Percentiles rank a stretch among this genome's conserved stretches.
phyloP scores from a whole-genome alignment of 92 coral and sea anemone species.

The Pocillopora grandis region DNA sequence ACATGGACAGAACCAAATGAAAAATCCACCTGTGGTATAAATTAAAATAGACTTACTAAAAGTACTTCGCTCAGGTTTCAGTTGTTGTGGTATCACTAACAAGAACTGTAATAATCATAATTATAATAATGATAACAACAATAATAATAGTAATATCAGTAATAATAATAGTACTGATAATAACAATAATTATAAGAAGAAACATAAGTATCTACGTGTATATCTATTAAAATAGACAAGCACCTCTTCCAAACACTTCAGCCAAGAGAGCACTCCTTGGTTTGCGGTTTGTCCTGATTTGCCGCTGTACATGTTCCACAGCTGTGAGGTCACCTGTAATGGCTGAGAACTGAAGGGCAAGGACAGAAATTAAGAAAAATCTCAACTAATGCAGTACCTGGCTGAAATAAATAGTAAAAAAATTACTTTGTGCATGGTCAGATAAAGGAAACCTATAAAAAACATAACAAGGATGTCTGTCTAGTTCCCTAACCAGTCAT shows the following conservation, averaged over 20 bases:
- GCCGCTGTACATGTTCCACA: constrained; percentile 85
- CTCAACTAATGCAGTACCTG: neutral
- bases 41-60: neutral
- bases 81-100: too few relatives aligned
- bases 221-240: neutral
- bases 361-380: neutral
- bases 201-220: neutral
- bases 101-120: too few relatives aligned
- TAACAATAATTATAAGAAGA: too few relatives aligned
- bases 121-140: too few relatives aligned
- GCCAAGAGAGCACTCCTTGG: constrained; percentile 83
- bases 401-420: neutral
- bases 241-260: constrained; percentile 99
- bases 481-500: too few relatives aligned
- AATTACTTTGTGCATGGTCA: too few relatives aligned
- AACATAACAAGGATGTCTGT: too few relatives aligned
- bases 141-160: too few relatives aligned
- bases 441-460: too few relatives aligned
- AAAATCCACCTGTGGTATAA: constrained; percentile 54
- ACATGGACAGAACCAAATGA: constrained; percentile 90
- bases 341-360: constrained; percentile 60
- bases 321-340: constrained; percentile 80
- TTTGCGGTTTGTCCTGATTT: constrained; percentile 70
- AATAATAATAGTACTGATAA: too few relatives aligned
- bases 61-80: too few relatives aligned